Conservation (phyloP, 2,797 vertebrate species). For the Remorina albescens region DNA sequence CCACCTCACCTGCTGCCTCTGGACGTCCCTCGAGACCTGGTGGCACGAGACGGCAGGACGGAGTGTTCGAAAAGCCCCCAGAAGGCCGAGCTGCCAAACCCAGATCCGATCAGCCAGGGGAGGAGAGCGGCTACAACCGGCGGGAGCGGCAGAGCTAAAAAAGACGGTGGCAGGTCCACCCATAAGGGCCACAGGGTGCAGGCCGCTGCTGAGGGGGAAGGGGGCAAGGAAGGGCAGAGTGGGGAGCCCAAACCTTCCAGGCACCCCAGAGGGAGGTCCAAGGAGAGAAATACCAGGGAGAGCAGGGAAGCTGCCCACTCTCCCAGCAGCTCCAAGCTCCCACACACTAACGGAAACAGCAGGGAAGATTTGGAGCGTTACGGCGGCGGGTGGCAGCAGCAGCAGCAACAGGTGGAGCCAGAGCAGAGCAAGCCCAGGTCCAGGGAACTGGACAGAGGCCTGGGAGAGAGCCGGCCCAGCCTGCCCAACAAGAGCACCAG, state of each 20-base stretch:
- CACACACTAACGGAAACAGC: slow-evolving; percentile 79
- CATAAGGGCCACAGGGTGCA: slow-evolving; percentile 83
- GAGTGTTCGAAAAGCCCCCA: slow-evolving; percentile 90
- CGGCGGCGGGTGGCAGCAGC: slow-evolving; percentile 82
- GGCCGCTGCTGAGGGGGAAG: slow-evolving; percentile 76
- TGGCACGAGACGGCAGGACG: slow-evolving; percentile 87
- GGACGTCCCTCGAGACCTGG: slow-evolving; percentile 88
- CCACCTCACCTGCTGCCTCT: slow-evolving; percentile 90
- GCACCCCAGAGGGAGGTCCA: slow-evolving; percentile 84
- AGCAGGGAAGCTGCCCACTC: slow-evolving; percentile 77
- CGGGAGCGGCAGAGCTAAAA: slow-evolving; percentile 77
- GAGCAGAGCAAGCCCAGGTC: slow-evolving; percentile 82
- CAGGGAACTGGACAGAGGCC: slow-evolving; percentile 81
- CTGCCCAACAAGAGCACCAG: slow-evolving; percentile 74
- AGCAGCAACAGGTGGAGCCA: slow-evolving; percentile 82
- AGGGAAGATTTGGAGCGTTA: slow-evolving; percentile 75
- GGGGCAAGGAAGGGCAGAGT: slow-evolving; percentile 79
- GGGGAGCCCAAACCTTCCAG: slow-evolving; percentile 83
- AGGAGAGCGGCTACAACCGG: slow-evolving; percentile 67
- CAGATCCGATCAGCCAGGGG: slow-evolving; percentile 79
- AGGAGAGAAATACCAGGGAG: slow-evolving; percentile 82
- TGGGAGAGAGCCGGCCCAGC: slow-evolving; percentile 84
- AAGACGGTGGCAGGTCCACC: slow-evolving; percentile 90
- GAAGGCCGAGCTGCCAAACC: slow-evolving; percentile 84
- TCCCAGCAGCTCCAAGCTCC: slow-evolving; percentile 78